A percentile compares a stretch with the other conserved stretches of the same genome.
These are phyloP conservation scores for Plusia festucae DNA, from an alignment of 2,888 invertebrate genomes.

Conservation along the genomic window DNA sequence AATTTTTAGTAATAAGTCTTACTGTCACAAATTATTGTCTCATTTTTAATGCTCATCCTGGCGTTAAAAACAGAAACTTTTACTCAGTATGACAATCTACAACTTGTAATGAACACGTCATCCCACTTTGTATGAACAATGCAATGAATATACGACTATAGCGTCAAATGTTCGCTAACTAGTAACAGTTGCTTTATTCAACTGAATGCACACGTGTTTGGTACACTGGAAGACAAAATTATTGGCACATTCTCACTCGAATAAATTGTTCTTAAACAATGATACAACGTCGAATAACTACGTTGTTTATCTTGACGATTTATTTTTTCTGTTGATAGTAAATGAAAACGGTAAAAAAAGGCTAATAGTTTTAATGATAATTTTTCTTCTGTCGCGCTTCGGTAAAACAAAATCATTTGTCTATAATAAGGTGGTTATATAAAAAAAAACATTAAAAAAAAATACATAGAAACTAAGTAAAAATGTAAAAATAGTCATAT, in stretches of 20 bases:
- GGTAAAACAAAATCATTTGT: too few relatives aligned
- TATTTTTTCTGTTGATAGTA: too few relatives aligned
- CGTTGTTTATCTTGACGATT: too few relatives aligned
- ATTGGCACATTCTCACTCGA: not conserved
- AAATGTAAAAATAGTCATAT: too few relatives aligned
- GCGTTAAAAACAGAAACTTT: not conserved
- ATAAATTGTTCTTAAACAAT: not conserved
- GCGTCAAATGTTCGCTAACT: conserved; percentile 6
- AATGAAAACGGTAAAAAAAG: too few relatives aligned
- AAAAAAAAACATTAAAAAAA: too few relatives aligned
- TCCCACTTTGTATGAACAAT: not conserved
- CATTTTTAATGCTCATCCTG: not conserved
- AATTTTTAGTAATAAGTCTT: too few relatives aligned
- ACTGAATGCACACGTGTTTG: conserved; percentile 1
- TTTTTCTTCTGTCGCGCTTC: too few relatives aligned
- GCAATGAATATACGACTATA: not conserved
- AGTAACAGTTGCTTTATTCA: not conserved
- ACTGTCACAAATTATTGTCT: too few relatives aligned
- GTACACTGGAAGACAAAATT: not conserved
- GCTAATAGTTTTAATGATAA: too few relatives aligned
- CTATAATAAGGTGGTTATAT: too few relatives aligned
- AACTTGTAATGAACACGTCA: not conserved
- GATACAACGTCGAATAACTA: not conserved
- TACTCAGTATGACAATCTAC: not conserved
- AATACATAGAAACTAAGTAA: too few relatives aligned